Evolutionary conservation across 2,888 invertebrate species (phyloP), one percentile per base, ranked within the genome.

Genomic region (Penaeus monodon): DNA sequence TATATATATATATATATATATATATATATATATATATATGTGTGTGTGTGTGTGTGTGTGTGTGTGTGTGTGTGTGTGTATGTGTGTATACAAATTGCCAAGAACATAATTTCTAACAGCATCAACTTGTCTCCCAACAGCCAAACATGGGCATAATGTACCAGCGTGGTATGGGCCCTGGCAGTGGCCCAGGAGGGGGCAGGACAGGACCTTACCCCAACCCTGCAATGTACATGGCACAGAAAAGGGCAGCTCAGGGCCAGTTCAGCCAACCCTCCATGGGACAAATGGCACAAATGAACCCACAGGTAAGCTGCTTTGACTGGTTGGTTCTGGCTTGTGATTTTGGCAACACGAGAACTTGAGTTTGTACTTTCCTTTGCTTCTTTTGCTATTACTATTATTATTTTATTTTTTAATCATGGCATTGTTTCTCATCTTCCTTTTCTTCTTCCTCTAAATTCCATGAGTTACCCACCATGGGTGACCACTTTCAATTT

Each of bases 201-300:
- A 94, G 97, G 91, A 94, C 96, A 93, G 94, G 96, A 80, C 97
- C 97, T 2, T 97, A 97, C 92, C 97, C 97, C 38, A 95, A 95
- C 88, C 96, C 97, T 24, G 95, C 95, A 88, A 96, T 96, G 95
- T 96, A 97, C 92, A 96, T 96, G 95, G 94, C 95, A 86, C 96
- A 96, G 92, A 96, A 97, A 91, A 94, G 96, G 91, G 94, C 94
- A n/a, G 88, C 88, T 22, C 86, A 86, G 63, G 86, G 86, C 65
- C 88, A 88, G 88, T 90, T 85, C 68, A 38, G 82, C 88, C 93
- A 93, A 90, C 90, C 90, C 66, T 90, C 90, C 64, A 88, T 87
- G 76, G 84, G 85, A 68, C 88, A 89, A 76, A 90, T 89, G 79
- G 88, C 81, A 20, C 81, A 70, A 83, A 88, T 84, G 89, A 90